A percentile compares a stretch with the other conserved stretches of the same genome.
Evolutionary conservation across 2,113 vertebrate species (phyloP).

Genomic region (Protomyctophum bolini): DNA sequence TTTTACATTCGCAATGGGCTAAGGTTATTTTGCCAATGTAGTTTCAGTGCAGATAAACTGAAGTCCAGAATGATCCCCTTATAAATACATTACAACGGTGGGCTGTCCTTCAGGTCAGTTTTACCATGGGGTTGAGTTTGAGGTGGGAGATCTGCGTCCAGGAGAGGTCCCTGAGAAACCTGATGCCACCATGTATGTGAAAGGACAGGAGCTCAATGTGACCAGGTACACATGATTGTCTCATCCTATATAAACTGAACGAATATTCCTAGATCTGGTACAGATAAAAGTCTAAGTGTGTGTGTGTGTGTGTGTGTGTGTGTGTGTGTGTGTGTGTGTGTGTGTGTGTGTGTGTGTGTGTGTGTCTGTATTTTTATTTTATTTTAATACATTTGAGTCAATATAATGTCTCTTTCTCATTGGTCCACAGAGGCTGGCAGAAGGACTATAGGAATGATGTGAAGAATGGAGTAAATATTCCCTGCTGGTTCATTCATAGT

Average conservation of each 20-base stretch:
- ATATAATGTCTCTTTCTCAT: conserved; percentile 13
- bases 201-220: conserved; percentile 86
- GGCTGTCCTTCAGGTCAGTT: conserved; percentile 86
- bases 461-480: conserved; percentile 73
- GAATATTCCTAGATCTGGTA: no score
- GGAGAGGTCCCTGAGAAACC: conserved; percentile 87
- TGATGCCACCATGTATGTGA: conserved; percentile 91
- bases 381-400: background rate
- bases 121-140: conserved; percentile 86
- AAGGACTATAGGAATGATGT: conserved; percentile 85
- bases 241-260: no score
- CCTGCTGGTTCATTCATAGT: conserved; percentile 92
- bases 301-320: no score
- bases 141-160: conserved; percentile 83
- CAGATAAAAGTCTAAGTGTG: no score
- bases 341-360: no score
- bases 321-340: background rate
- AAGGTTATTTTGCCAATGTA: no score
- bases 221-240: conserved; percentile 82
- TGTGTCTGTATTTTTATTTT: no score
- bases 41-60: no score
- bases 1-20: no score
- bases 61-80: no score
- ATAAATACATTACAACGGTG: no score
- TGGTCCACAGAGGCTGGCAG: conserved; percentile 87